Percentiles rank a stretch among this genome's conserved stretches.
Conservation (phyloP, 2,888 invertebrate genomes). For the Acanthacorydalis orientalis region DNA sequence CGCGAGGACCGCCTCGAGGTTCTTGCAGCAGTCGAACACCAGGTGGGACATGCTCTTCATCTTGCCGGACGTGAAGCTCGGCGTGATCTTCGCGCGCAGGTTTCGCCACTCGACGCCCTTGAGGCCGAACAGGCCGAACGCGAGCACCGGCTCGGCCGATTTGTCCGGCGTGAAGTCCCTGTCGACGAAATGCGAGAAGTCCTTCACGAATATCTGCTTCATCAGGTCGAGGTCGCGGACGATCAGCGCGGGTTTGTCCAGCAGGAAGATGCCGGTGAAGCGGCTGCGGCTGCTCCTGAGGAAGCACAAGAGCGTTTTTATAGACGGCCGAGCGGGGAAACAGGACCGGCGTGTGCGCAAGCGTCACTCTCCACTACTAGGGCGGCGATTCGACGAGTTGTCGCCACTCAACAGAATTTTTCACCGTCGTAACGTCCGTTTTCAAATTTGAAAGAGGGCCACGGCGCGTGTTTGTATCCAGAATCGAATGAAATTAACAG, state of each 20-base stretch:
- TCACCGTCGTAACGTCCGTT: no score
- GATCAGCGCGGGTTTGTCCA: constrained; percentile 29
- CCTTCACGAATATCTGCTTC: constrained; percentile 28
- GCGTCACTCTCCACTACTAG: no score
- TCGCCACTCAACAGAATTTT: no score
- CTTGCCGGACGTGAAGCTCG: constrained; percentile 35
- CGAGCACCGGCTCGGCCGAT: constrained; percentile 23
- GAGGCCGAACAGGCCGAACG: constrained; percentile 25
- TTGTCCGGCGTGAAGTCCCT: constrained; percentile 25
- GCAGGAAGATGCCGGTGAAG: constrained; percentile 30
- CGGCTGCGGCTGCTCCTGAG: constrained; percentile 13
- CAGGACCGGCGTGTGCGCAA: no score
- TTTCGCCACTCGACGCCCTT: constrained; percentile 34
- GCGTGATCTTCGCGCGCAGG: constrained; percentile 32
- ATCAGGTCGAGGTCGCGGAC: constrained; percentile 28
- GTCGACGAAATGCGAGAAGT: constrained; percentile 30
- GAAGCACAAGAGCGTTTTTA: no score
- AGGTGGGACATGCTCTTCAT: constrained; percentile 32
- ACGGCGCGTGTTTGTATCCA: no score
- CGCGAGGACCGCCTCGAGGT: constrained; percentile 17
- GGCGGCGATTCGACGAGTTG: not conserved
- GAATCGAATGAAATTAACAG: no score
- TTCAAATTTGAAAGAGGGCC: no score
- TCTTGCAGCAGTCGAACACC: constrained; percentile 23
- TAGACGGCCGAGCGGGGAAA: no score